Evolutionary conservation across 2,888 invertebrate genomes (phyloP).

Genomic region (Eristalis arbustorum): DNA sequence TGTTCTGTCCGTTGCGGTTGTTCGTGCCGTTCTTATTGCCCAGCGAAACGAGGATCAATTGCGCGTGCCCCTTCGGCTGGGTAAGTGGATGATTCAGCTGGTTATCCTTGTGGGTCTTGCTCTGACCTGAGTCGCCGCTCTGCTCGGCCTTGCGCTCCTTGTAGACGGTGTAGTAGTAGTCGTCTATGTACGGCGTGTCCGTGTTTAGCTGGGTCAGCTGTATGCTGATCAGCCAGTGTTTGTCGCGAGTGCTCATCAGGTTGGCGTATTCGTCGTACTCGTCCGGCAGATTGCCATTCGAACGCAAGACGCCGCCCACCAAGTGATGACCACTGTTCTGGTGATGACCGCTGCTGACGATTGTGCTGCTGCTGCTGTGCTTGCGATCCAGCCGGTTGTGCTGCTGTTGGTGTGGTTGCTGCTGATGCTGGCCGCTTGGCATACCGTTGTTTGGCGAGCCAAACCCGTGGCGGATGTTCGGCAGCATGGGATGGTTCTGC

Average conservation of each 20-base stretch:
- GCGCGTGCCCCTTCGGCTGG: slow-evolving; percentile 80
- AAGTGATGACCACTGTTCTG: slow-evolving; percentile 49
- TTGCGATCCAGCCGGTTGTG: slow-evolving; percentile 71
- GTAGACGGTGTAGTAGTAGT: slow-evolving; percentile 96
- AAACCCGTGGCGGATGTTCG: slow-evolving; percentile 72
- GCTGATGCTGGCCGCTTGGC: slow-evolving; percentile 73
- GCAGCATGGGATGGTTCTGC: slow-evolving; percentile 79
- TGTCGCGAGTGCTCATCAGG: slow-evolving; percentile 95
- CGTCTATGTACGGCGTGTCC: slow-evolving; percentile 97
- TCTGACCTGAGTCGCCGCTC: slow-evolving; percentile 82
- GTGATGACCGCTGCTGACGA: slow-evolving; percentile 74
- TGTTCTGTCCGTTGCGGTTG: slow-evolving; percentile 81
- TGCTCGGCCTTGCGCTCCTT: slow-evolving; percentile 84
- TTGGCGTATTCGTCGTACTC: slow-evolving; percentile 91
- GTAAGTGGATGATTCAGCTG: slow-evolving; percentile 84
- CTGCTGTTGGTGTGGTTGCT: slow-evolving; percentile 67
- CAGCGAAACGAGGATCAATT: slow-evolving; percentile 79
- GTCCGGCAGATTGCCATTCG: slow-evolving; percentile 79
- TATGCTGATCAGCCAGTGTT: slow-evolving; percentile 97
- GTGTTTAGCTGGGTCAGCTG: slow-evolving; percentile 96
- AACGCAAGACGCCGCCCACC: slow-evolving; percentile 72
- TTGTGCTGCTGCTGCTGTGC: slow-evolving; percentile 72
- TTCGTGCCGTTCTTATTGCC: slow-evolving; percentile 80
- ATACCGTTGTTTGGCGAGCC: slow-evolving; percentile 43
- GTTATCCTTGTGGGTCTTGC: slow-evolving; percentile 84